These are phyloP conservation scores for Dromococcyx pavoninus DNA, from an alignment of 2,797 vertebrate genomes.

Conservation along the genomic window DNA sequence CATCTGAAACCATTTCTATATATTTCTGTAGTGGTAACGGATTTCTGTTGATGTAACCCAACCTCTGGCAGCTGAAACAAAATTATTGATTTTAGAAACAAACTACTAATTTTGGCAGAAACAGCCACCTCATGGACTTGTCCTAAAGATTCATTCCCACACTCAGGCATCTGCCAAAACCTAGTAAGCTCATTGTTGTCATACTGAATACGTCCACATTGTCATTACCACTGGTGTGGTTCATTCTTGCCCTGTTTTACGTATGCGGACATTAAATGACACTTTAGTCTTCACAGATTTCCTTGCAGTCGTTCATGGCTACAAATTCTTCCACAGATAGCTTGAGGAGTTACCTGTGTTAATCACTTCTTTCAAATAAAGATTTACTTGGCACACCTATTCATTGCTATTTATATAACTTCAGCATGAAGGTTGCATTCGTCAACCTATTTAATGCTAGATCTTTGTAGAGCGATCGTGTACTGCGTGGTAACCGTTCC, in stretches of 20 bases:
- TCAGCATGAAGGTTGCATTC: not conserved
- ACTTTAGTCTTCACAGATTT: not conserved
- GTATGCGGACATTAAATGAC: not conserved
- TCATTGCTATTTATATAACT: not conserved
- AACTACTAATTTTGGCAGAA: not conserved
- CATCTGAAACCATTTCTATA: not conserved
- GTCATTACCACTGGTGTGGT: not conserved
- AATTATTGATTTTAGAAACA: not conserved
- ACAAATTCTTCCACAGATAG: not conserved
- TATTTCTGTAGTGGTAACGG: not conserved
- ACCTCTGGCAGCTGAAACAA: not conserved
- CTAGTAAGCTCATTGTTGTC: not conserved
- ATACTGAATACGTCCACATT: not conserved
- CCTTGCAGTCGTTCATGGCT: not conserved
- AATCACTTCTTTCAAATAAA: not conserved
- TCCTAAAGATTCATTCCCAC: not conserved
- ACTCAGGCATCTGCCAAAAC: not conserved
- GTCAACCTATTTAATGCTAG: not conserved
- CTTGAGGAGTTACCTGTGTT: not conserved
- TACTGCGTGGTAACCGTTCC: not conserved
- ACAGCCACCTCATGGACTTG: not conserved
- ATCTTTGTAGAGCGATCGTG: not conserved
- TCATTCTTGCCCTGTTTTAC: not conserved
- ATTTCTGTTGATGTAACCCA: not conserved
- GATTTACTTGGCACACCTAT: not conserved